Conservation (phyloP, 2,113 vertebrate species). For the Podocnemis expansa region DNA sequence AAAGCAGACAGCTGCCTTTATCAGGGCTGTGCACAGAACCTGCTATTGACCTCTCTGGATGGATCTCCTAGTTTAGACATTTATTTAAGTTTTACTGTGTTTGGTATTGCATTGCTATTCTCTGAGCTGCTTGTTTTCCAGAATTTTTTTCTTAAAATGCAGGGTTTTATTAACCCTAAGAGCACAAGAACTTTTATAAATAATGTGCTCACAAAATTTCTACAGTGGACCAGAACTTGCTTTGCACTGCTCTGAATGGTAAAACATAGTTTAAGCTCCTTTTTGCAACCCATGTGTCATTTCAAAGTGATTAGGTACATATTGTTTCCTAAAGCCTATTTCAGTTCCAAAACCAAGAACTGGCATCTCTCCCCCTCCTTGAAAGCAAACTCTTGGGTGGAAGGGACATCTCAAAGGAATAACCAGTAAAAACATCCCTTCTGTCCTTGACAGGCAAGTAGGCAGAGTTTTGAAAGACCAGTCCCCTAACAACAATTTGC, state of each 20-base stretch:
- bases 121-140: not conserved
- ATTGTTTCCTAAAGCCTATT: not conserved
- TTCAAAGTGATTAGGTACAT: not conserved
- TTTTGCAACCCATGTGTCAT: fast-evolving
- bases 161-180: not conserved
- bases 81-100: not conserved
- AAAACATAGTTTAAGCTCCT: not conserved
- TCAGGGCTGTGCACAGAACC: not conserved
- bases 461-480: constrained; percentile 76
- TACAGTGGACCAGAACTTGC: not conserved
- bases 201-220: fast-evolving
- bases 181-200: not conserved
- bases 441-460: constrained; percentile 69
- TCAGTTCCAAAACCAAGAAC: not conserved
- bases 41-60: not conserved
- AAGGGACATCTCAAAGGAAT: constrained; percentile 2
- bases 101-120: not conserved
- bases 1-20: not conserved
- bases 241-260: not conserved
- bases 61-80: not conserved
- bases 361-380: not conserved
- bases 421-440: constrained; percentile 33
- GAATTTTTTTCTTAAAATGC: not conserved
- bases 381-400: not conserved
- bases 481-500: constrained; percentile 65